Evolutionary conservation across 2,797 vertebrate species (phyloP), one percentile per base, ranked within the genome.

Genomic region (Leucoraja ocellata): DNA sequence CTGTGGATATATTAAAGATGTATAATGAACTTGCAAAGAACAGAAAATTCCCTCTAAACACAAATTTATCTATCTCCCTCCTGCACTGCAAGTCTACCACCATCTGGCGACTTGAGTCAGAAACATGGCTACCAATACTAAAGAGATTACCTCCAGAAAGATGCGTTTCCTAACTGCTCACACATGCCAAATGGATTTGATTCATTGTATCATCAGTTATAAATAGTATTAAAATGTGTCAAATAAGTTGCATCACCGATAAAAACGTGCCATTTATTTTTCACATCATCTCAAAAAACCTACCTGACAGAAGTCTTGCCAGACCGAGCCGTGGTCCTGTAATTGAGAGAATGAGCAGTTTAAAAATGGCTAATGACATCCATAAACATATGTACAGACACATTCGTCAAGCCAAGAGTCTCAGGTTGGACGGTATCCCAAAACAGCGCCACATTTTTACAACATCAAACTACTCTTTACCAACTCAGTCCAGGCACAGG

Each of bases 301-400:
- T 96, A 97, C 96, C 97, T 97, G 97, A 97, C 96, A 98, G 95
- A 95, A 97, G 96, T 96, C 96, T 96, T 95, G 96, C 96, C 95
- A 97, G 96, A 96, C 95, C 96, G 95, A 97, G 93, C 94, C 93
- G 93, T 14, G 96, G 95, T 96, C 96, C 96, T 98, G 96, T 93
- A 96, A 97, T 9, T 74, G 71, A 88, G n/a, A 78, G 84, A 88
- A 88, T 32, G 63, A 88, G 23, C 25, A 84, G 54, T 3, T 88
- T 88, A 68, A 36, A 23, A 88, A 88, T 4, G 1, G 63, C 14
- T 9, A 68, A 68, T 14, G 6, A 36, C 28, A 68, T 3, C 61
- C 32, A 6, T 36, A 36, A 0, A 68, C 63, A 84, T 6, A 61
- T 6, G 10, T 65, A 65, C 13, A 16, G 61, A 58, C 46, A 74